A percentile compares a stretch with the other conserved stretches of the same genome.
Evolutionary conservation across 2,797 vertebrate genomes (phyloP).

Genomic region (Peromyscus attwateri): DNA sequence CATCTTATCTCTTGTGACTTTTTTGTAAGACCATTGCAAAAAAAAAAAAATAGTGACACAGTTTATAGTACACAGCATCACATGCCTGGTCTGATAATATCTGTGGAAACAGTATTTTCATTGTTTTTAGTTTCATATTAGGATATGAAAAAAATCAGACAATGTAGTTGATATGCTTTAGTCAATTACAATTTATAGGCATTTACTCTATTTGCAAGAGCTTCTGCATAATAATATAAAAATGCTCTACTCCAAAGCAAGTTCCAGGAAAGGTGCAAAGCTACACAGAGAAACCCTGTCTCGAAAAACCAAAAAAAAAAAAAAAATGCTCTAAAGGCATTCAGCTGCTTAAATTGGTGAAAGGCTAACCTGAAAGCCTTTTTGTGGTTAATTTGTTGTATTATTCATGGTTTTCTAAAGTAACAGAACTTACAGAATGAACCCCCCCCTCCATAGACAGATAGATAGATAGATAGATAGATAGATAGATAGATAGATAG

Average conservation of each 20-base stretch:
- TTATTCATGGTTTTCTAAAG: not conserved
- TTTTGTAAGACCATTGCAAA: constrained; percentile 13
- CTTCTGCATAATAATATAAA: not conserved
- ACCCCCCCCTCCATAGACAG: no score
- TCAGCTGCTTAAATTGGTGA: not conserved
- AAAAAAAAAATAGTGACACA: not conserved
- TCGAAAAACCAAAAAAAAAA: no score
- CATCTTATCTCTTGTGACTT: not conserved
- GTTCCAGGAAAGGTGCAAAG: no score
- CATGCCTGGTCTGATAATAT: not conserved
- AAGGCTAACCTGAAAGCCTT: not conserved
- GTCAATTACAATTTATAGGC: not conserved
- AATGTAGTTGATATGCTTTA: not conserved
- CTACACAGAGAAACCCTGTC: no score
- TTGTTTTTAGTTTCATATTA: not conserved
- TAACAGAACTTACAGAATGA: not conserved
- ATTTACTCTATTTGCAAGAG: not conserved
- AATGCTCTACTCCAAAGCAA: no score
- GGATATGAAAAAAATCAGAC: not conserved
- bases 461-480: no score
- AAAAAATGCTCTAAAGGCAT: not conserved
- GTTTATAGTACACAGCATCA: not conserved
- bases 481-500: no score
- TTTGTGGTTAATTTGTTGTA: not conserved
- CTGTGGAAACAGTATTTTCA: not conserved